Evolutionary conservation across 2,113 vertebrate species (phyloP).

Genomic region (Isurus oxyrinchus): DNA sequence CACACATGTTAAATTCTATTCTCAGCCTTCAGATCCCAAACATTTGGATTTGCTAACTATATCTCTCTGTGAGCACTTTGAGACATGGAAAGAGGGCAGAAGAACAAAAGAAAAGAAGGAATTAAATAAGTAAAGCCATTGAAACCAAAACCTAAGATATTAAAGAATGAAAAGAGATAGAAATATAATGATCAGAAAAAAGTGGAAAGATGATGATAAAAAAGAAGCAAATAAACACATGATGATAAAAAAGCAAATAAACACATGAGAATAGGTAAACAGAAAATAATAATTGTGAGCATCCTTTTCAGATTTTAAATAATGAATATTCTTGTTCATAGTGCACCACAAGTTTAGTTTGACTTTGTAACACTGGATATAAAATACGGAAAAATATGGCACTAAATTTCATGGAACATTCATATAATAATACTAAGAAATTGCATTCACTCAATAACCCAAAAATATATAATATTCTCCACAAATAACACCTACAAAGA

Average conservation of each 20-base stretch:
- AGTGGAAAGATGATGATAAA: background rate
- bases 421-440: background rate
- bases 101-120: background rate
- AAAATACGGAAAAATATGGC: background rate
- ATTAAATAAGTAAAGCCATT: background rate
- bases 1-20: background rate
- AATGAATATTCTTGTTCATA: background rate
- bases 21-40: background rate
- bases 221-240: background rate
- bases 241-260: background rate
- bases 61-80: background rate
- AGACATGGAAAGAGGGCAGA: background rate
- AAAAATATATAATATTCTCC: background rate
- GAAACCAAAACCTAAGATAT: background rate
- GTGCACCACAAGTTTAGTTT: background rate
- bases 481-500: background rate
- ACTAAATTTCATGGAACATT: background rate
- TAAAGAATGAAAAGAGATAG: background rate
- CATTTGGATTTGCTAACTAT: background rate
- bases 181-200: background rate
- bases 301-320: background rate
- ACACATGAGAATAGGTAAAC: background rate
- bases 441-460: background rate
- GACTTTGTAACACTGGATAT: background rate
- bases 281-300: background rate